phyloP scores from a whole-genome alignment of 2,888 invertebrate species.

The Drosophila emarginata region DNA sequence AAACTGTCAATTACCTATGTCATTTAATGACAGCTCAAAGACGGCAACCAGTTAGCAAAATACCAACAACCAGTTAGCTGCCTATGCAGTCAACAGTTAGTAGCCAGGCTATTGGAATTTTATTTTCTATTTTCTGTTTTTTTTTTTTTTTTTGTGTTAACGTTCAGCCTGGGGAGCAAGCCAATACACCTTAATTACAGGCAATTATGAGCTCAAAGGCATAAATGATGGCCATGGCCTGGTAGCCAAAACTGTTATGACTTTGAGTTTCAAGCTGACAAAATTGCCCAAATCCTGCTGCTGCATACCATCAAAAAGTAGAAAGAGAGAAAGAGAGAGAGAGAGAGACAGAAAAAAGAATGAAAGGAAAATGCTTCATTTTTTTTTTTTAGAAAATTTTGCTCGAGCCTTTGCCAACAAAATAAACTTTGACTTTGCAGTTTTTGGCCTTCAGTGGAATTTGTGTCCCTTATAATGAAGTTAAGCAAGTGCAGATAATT shows the following conservation, averaged over 20 bases:
- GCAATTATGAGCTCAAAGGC: constrained; percentile 77
- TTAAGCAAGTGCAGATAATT: constrained; percentile 73
- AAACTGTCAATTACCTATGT: constrained; percentile 55
- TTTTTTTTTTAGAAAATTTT: constrained; percentile 5
- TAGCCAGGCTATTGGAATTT: constrained; percentile 34
- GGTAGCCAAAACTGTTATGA: constrained; percentile 62
- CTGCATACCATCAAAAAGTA: not conserved
- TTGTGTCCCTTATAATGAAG: constrained; percentile 59
- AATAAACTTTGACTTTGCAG: constrained; percentile 51
- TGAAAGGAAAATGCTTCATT: too few species aligned
- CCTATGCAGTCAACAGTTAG: constrained; percentile 40
- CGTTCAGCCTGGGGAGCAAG: constrained; percentile 25
- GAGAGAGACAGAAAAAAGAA: constrained; percentile 4
- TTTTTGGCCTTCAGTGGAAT: constrained; percentile 14
- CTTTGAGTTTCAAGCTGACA: constrained; percentile 59
- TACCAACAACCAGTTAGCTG: constrained; percentile 38
- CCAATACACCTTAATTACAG: constrained; percentile 74
- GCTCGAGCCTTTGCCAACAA: constrained; percentile 33
- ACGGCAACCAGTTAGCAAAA: constrained; percentile 43
- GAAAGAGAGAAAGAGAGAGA: too few species aligned
- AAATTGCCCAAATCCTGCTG: constrained; percentile 61
- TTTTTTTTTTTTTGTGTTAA: constrained; percentile 52
- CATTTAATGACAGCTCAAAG: constrained; percentile 70
- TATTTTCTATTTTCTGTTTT: constrained; percentile 30
- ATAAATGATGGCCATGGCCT: constrained; percentile 63